Base-by-base conservation (phyloP, 2,113 vertebrate genomes). In the Caranx ignobilis region DNA sequence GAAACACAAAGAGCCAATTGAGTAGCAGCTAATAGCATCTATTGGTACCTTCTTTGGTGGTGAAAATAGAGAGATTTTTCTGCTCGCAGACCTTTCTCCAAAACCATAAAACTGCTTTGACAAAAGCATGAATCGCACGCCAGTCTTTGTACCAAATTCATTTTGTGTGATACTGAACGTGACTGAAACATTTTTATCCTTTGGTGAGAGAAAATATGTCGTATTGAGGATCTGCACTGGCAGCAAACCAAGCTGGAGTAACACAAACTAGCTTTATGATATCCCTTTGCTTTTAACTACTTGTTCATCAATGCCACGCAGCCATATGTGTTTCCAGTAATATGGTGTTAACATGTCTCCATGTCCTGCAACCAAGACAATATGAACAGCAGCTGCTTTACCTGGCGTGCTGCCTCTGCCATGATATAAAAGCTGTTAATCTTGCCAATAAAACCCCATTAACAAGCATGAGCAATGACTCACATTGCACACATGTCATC, bases 331-430 rank as follows among this genome's bases (percentile, higher is more conserved):
- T 88, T 89, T 86, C 72, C 68, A 82, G 67, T 90, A 83, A 91
- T 87, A 78, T 62, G 75, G 63, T 86, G 82, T 88, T 92, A 92
- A 93, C 83, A 62, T 62, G 67, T 83, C 78, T 89, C 76, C 41
- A 35, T 88, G 84, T 91, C 83, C 77, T 82, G 79, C 83, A 90
- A 91, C 73, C 72, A 56, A 91, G 82, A 89, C 70, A 89, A 92
- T 95, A 94, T 37, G 80, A 92, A 69, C 89, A 93, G 79, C 92
- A 91, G 93, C 86, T 94, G 77, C 89, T 93, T 95, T 86, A 92
- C 84, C 91, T 94, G 87, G 71, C 92, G 56, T 85, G 78, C 88
- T 88, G 90, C 87, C 91, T 83, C 85, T 75, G 83, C 71, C 71
- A 87, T 82, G 89, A 89, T 95, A 94, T 94, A 93, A 95, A 90